phyloP scores from a whole-genome alignment of 2,888 invertebrate genomes.

The Amblyjoppa proteus region DNA sequence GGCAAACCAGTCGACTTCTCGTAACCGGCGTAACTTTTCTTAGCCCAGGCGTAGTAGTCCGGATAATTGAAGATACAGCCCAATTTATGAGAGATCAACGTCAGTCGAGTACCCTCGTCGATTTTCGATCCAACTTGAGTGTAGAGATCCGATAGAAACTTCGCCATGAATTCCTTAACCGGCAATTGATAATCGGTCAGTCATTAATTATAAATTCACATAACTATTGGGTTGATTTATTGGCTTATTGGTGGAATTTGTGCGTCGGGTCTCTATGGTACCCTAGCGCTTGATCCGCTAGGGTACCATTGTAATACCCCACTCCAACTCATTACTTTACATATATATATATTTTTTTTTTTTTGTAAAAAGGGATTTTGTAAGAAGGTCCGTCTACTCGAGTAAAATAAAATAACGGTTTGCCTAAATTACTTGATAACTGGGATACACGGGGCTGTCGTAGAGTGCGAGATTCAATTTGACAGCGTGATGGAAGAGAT shows the following conservation, averaged over 20 bases:
- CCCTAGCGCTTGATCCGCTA: too few relatives aligned
- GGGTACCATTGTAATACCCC: not conserved
- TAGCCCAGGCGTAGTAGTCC: slow-evolving; percentile 77
- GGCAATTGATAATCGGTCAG: not conserved
- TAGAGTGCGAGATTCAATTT: slow-evolving; percentile 83
- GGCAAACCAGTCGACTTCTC: slow-evolving; percentile 57
- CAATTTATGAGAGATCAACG: slow-evolving; percentile 74
- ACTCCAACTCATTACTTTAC: too few relatives aligned
- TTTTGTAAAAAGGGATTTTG: too few relatives aligned
- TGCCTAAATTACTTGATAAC: slow-evolving; percentile 76
- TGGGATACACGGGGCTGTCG: slow-evolving; percentile 76
- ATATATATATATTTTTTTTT: too few relatives aligned
- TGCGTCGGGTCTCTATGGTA: too few relatives aligned
- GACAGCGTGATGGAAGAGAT: slow-evolving; percentile 84
- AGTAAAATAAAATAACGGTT: not conserved
- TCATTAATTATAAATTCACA: too few relatives aligned
- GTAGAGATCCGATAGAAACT: slow-evolving; percentile 76
- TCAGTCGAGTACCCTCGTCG: slow-evolving; percentile 74
- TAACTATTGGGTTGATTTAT: too few relatives aligned
- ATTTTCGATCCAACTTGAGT: slow-evolving; percentile 69
- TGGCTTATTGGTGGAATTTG: too few relatives aligned
- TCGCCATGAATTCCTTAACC: slow-evolving; percentile 76
- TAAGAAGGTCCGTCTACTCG: too few relatives aligned
- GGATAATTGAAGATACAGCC: slow-evolving; percentile 77
- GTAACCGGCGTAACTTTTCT: slow-evolving; percentile 65